Evolutionary conservation across 2,113 vertebrate genomes (phyloP), one percentile per base, ranked within the genome.

Genomic region (Syngnathoides biaculeatus): DNA sequence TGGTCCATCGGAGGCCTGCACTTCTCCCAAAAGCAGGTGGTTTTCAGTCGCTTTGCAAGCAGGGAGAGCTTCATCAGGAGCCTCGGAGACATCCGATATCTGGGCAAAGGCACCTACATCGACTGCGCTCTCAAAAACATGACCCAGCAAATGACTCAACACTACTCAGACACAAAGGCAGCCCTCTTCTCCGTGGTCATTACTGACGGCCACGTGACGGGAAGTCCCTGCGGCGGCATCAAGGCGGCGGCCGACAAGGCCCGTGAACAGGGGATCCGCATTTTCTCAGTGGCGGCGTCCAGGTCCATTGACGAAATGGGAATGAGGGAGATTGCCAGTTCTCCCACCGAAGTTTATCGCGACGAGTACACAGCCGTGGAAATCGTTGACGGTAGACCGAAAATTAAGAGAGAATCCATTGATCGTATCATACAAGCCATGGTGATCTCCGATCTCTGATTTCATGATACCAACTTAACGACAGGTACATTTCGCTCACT

Each of bases 1-100:
- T 99, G 96, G 96, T 88, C 92, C 43, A 90, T 95, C 0, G 97
- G 94, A 5, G 97, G 96, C 14, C 92, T 99, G 55, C 96, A 99
- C 84, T 99, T 94, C 89, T 99, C 97, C 0, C 94, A 98, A 43
- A 79, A 8, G 3, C 93, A 95, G 72, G 3, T 79, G 20, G 74
- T 92, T 59, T 94, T 95, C 92, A 97, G 95, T 67, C 20, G 10
- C 0, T 71, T 96, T 0, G 91, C 87, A 0, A 68, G 76, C 81
- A 93, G 91, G 22, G 70, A 63, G 0, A 71, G 84, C 0, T 99
- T 95, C 87, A 86, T 91, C 14, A 3, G 89, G 89, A 20, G 1
- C 3, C 17, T 98, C n/a, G 57, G 7, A 0, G 0, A 0, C 0
- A 93, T 98, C 52, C 0, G 1, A 0, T 99, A 98, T 77, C 89